Conservation (phyloP, 2,888 invertebrate genomes). For the Fragum sueziense region DNA sequence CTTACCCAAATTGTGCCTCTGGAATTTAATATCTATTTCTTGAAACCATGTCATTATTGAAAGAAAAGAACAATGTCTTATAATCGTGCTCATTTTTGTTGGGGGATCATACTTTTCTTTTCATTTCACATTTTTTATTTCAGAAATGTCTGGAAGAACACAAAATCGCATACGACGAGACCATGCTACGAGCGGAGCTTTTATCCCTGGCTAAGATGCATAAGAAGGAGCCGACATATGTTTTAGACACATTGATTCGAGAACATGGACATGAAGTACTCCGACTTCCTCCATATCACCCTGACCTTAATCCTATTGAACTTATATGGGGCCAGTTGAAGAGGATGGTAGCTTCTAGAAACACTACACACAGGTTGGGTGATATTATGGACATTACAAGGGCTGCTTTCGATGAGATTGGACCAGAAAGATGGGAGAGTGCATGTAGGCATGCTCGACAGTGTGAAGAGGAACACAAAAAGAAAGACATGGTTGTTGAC, state of each 20-base stretch:
- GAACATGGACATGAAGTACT: constrained; percentile 27
- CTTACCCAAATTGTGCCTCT: background rate
- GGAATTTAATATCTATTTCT: background rate
- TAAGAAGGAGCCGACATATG: constrained; percentile 23
- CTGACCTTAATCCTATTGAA: constrained; percentile 31
- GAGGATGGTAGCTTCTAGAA: background rate
- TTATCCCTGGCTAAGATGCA: background rate
- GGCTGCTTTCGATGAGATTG: background rate
- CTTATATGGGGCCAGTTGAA: constrained; percentile 32
- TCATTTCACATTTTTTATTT: background rate
- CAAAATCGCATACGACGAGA: background rate
- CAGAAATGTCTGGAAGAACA: background rate
- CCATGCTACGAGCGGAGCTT: constrained; percentile 19
- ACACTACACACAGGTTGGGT: background rate
- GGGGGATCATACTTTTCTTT: background rate
- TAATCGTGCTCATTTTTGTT: no score
- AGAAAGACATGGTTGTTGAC: no score
- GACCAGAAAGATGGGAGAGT: background rate
- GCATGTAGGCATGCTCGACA: background rate
- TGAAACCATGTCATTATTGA: background rate
- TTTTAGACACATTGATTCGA: constrained; percentile 14
- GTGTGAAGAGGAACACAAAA: background rate
- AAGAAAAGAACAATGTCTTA: background rate
- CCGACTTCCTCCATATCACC: constrained; percentile 29
- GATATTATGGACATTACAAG: background rate